Percentiles rank a stretch among this genome's conserved stretches.
phyloP scores from a whole-genome alignment of 2,113 vertebrate species.

The Petromus typicus region DNA sequence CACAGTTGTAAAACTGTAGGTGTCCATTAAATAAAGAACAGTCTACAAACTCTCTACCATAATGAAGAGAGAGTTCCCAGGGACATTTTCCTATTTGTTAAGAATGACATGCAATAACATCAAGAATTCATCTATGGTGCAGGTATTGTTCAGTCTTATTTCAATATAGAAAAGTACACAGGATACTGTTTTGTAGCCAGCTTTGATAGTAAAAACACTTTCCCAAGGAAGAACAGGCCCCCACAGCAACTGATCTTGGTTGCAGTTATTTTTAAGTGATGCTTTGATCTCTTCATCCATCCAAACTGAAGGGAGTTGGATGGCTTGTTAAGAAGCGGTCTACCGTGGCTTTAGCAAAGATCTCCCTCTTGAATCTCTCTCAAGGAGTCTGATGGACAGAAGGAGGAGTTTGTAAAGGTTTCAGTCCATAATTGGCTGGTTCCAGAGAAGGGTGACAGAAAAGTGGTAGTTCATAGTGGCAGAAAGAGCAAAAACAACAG shows the following conservation, averaged over 20 bases:
- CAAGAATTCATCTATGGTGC: conserved; percentile 95
- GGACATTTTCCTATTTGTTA: conserved; percentile 91
- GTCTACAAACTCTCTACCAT: conserved; percentile 92
- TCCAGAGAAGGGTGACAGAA: too few species aligned
- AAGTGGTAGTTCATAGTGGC: too few species aligned
- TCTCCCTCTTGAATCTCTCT: too few species aligned
- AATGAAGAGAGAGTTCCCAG: conserved; percentile 90
- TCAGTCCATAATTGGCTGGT: too few species aligned
- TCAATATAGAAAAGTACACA: conserved; percentile 93
- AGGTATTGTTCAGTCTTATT: conserved; percentile 94
- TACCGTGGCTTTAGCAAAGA: too few species aligned
- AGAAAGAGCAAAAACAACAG: too few species aligned
- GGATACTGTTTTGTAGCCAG: conserved; percentile 92
- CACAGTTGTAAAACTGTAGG: conserved; percentile 93
- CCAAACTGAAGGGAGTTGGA: too few species aligned
- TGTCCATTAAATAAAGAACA: conserved; percentile 94
- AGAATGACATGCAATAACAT: conserved; percentile 94
- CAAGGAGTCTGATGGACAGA: too few species aligned
- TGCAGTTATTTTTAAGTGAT: conserved; percentile 91
- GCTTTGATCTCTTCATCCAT: too few species aligned
- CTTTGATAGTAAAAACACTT: conserved; percentile 92
- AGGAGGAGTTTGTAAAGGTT: too few species aligned
- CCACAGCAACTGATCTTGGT: conserved; percentile 93
- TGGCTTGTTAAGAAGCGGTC: too few species aligned
- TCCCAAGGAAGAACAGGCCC: conserved; percentile 95